Conservation (phyloP, 2,113 vertebrate genomes). For the Puffinus mauretanicus region DNA sequence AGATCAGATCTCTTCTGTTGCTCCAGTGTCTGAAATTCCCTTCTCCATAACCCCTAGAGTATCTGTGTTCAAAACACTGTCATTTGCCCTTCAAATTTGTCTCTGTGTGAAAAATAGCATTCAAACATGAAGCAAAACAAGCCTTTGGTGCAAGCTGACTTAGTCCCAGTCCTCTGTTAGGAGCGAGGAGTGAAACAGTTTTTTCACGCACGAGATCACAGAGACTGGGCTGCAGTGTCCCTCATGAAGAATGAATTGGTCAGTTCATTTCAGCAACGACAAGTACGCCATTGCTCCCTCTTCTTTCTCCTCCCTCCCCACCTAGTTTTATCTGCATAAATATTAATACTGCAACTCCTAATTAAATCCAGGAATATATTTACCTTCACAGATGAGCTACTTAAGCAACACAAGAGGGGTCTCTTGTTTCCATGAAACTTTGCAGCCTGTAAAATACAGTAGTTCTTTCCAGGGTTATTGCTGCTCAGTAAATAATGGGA, state of each 20-base stretch:
- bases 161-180: not conserved
- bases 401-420: constrained; percentile 37
- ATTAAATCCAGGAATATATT: constrained; percentile 63
- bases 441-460: constrained; percentile 37
- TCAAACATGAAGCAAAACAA: not conserved
- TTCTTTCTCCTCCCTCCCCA: not conserved
- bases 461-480: constrained; percentile 23
- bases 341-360: constrained; percentile 47
- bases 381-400: constrained; percentile 53
- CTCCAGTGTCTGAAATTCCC: not conserved
- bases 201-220: not conserved
- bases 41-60: not conserved
- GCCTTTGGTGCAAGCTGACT: not conserved
- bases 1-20: not conserved
- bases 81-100: not conserved
- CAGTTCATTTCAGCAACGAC: not conserved
- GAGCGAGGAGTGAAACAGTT: not conserved
- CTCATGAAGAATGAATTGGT: not conserved
- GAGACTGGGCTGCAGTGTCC: not conserved
- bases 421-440: constrained; percentile 47
- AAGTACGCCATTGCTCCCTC: not conserved
- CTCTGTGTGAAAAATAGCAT: not conserved
- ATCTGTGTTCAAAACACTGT: not conserved
- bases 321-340: constrained; percentile 41
- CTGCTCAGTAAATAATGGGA: constrained; percentile 61